Base-by-base conservation (phyloP, 2,797 vertebrate species). In the Tamandua tetradactyla region DNA sequence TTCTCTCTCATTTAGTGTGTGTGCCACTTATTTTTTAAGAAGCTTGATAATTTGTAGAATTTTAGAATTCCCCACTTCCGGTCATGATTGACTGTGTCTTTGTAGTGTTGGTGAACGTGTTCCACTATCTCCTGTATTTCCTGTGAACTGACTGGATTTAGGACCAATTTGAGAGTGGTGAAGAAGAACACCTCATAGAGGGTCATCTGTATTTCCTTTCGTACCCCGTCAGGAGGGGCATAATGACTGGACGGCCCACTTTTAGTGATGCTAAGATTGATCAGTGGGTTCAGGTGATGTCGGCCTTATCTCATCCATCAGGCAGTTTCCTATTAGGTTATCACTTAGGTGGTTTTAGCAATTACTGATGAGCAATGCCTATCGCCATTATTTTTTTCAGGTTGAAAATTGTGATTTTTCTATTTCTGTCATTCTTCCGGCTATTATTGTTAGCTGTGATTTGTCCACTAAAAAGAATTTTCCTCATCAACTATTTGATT, bases 41-140 rank as follows among this genome's bases (percentile, higher is more conserved):
- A 84, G 18, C 5, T n/a, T 17, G 49, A 22, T 40, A 23, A 35
- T 30, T 75, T 71, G 15, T 40, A 13, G 47, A n/a, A 72, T 32
- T 47, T 86, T 86, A 83, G 49, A 84, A 85, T 87, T 84, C 76
- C 42, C 40, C 47, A 83, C 20, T 68, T 89, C 52, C 61, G 62
- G 22, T 25, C 35, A n/a, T n/a, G n/a, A n/a, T 94, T 75, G 42
- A 35, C 42, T 62, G 9, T 44, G 55, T 72, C 62, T 68, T 69
- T 81, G 27, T 55, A 27, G 44, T 44, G 8, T 40, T 76, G n/a
- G 18, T 78, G 57, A 94, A 49, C 9, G 17, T 10, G 10, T 59
- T 3, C n/a, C 52, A 61, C 49, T 57, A 3, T 40, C 37, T 25
- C 74, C 14, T 82, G 22, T 82, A 35, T 72, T 86, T 76, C 30